Conservation (phyloP, 2,797 vertebrate species). For the Pseudochirops cupreus region DNA sequence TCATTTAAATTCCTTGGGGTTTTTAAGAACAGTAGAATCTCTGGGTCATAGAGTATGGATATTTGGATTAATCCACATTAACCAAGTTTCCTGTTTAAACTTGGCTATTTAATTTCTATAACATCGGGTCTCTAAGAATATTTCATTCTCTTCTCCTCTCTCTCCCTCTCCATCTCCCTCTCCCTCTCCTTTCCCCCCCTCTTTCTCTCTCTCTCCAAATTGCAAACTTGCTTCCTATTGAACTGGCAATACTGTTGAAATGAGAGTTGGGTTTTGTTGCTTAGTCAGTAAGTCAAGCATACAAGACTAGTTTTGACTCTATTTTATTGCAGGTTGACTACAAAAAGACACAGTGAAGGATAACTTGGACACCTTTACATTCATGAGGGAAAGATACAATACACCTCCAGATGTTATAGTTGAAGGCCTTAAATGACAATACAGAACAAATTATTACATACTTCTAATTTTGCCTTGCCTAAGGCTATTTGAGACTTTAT, state of each 20-base stretch:
- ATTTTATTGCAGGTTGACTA: constrained; percentile 49
- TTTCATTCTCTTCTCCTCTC: background rate
- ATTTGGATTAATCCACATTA: background rate
- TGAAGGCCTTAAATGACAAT: constrained; percentile 52
- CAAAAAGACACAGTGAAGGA: constrained; percentile 41
- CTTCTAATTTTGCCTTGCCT: constrained; percentile 38
- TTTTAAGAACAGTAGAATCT: background rate
- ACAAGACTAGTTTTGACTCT: constrained; percentile 47
- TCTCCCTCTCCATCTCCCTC: too few species aligned
- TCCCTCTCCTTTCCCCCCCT: accelerated
- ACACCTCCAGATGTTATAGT: background rate
- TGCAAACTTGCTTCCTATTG: constrained; percentile 32
- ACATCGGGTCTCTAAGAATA: constrained; percentile 35
- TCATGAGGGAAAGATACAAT: constrained; percentile 7
- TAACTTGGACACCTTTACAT: constrained; percentile 46
- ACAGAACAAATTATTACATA: constrained; percentile 57
- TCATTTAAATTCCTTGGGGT: background rate
- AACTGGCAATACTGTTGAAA: background rate
- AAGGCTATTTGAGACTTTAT: constrained; percentile 65
- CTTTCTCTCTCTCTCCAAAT: background rate
- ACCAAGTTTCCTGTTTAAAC: constrained; percentile 59
- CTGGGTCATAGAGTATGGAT: background rate
- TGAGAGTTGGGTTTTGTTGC: background rate
- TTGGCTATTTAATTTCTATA: constrained; percentile 32
- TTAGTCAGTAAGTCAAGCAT: constrained; percentile 52